Conservation (phyloP, 2,888 invertebrate species). For the Agonopterix arenella region DNA sequence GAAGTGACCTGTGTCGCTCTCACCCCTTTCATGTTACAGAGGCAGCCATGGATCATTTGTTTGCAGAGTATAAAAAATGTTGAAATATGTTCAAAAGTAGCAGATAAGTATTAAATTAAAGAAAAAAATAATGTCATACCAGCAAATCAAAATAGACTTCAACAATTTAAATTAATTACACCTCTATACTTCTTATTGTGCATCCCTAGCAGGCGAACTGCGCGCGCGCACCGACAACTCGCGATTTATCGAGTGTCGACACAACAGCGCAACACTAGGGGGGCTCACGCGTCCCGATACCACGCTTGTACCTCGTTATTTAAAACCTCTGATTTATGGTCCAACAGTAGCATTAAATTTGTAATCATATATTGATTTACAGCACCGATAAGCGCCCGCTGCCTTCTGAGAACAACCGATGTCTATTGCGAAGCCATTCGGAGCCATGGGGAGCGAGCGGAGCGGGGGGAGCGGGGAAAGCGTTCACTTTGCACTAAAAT, state of each 20-base stretch:
- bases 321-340: slow-evolving; percentile 74
- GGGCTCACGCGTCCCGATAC: slow-evolving; percentile 71
- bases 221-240: slow-evolving; percentile 17
- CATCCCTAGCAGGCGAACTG: slow-evolving; percentile 12
- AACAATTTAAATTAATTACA: slow-evolving; percentile 6
- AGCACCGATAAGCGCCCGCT: slow-evolving; percentile 66
- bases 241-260: slow-evolving; percentile 67
- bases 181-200: slow-evolving; percentile 1
- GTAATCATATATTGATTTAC: slow-evolving; percentile 78
- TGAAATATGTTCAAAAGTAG: too few relatives aligned
- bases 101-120: too few relatives aligned
- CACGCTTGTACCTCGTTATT: slow-evolving; percentile 71
- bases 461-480: neutral
- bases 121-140: neutral
- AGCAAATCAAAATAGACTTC: neutral
- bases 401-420: slow-evolving; percentile 52
- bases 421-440: slow-evolving; percentile 6
- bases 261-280: slow-evolving; percentile 69
- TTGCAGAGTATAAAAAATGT: too few relatives aligned
- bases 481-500: slow-evolving; percentile 41
- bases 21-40: too few relatives aligned
- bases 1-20: too few relatives aligned
- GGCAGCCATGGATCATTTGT: too few relatives aligned
- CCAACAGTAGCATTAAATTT: slow-evolving; percentile 77
- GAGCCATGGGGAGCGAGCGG: neutral